phyloP scores from a whole-genome alignment of 2,113 vertebrate genomes.

The Grallaria varia region DNA sequence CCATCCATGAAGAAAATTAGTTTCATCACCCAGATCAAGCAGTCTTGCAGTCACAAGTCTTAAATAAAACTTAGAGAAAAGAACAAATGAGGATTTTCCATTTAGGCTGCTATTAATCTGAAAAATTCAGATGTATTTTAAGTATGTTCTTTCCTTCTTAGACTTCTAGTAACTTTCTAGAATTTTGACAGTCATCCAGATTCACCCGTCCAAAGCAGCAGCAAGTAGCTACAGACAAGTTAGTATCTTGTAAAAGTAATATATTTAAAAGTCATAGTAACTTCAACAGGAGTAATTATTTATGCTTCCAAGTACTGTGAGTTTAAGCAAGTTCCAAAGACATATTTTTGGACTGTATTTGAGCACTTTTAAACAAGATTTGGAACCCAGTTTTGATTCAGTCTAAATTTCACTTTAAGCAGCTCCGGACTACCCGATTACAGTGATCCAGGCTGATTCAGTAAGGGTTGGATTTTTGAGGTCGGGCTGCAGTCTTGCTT shows the following conservation, averaged over 20 bases:
- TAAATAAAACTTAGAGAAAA: background rate
- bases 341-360: background rate
- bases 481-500: background rate
- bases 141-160: background rate
- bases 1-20: background rate
- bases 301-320: background rate
- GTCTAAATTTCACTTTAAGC: background rate
- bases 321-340: background rate
- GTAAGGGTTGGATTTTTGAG: background rate
- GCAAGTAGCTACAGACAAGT: background rate
- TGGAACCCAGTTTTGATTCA: background rate
- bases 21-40: background rate
- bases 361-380: background rate
- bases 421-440: background rate
- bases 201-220: background rate
- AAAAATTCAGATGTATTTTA: background rate
- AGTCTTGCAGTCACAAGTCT: background rate
- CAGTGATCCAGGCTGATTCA: background rate
- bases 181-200: background rate
- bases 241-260: background rate
- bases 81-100: background rate
- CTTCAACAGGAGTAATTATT: background rate
- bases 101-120: background rate
- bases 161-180: background rate
- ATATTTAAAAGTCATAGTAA: background rate